Base-by-base conservation (phyloP, 2,888 invertebrate species). In the Dioctria linearis region DNA sequence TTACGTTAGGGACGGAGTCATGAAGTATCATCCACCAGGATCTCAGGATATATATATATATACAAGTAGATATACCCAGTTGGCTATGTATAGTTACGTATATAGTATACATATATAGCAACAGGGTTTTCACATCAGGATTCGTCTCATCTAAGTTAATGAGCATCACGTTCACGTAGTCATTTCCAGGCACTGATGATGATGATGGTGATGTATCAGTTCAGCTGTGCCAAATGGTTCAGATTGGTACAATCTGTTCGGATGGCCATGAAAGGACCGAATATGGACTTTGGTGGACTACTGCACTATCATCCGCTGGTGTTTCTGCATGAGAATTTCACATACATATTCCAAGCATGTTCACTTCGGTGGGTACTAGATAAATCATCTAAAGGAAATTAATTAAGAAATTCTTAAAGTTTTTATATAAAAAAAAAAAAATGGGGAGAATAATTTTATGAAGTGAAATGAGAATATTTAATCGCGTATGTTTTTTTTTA, bases 191-290 rank as follows among this genome's bases (percentile, higher is more conserved):
- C 66, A 65, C 78, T 78, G 78, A 78, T 66, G 78, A 78, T 78
- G 78, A 78, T 78, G 78, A 78, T 61, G 78, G 78, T 78, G 78
- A 78, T 78, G 78, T 78, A 78, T 78, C 78, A 78, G 78, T 78
- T 78, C 78, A 66, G 78, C 78, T 78, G 78, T 78, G 66, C 65
- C 78, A 78, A 78, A 78, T 78, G 65, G 78, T 69, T 25, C 51
- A 43, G 46, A 40, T 54, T 43, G 61, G 76, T 39, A 49, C 63
- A 63, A 63, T 76, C 76, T 76, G 76, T 76, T 61, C 61, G 61
- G 13, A 46, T 76, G 63, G 63, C 63, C 76, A 63, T 43, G 49
- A 76, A 63, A 57, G 76, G 25, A 46, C 61, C 46, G 54, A 73
- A 51, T 63, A 76, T 59, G 63, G 46, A 46, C 76, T 76, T 61